phyloP scores from a whole-genome alignment of 2,797 vertebrate species.

The Anabas testudineus region DNA sequence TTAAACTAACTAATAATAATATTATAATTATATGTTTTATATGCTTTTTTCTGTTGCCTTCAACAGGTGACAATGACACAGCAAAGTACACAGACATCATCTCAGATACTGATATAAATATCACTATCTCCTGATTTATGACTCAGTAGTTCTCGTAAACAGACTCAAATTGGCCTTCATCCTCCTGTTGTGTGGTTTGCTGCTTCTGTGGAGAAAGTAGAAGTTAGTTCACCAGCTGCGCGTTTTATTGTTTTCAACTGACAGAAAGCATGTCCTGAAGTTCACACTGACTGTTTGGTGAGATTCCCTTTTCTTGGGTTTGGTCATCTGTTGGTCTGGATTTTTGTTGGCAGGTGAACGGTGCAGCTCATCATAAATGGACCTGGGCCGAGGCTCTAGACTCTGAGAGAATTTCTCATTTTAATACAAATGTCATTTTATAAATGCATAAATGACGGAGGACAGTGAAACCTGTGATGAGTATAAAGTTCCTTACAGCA shows the following conservation, averaged over 20 bases:
- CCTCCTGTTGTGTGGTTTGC: constrained; percentile 33
- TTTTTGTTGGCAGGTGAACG: constrained; percentile 32
- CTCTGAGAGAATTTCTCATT: constrained; percentile 63
- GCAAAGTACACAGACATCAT: background rate
- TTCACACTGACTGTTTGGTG: constrained; percentile 60
- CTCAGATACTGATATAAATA: background rate
- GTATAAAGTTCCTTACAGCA: constrained; percentile 69
- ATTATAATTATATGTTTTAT: too few relatives aligned
- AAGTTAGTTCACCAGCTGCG: constrained; percentile 28
- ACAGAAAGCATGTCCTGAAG: background rate
- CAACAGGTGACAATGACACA: constrained; percentile 6
- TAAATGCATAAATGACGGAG: background rate
- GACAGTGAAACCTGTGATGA: constrained; percentile 15
- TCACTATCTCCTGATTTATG: background rate
- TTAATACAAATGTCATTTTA: constrained; percentile 3
- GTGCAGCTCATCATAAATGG: constrained; percentile 82
- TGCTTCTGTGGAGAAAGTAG: constrained; percentile 63
- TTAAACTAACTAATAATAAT: too few relatives aligned
- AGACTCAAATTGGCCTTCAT: constrained; percentile 71
- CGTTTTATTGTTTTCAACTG: background rate
- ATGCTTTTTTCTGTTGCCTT: background rate
- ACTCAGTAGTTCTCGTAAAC: constrained; percentile 85
- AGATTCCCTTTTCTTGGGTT: constrained; percentile 25
- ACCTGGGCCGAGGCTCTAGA: constrained; percentile 70
- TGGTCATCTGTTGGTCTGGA: constrained; percentile 19